These are phyloP conservation scores for Salvelinus sp. DNA, from an alignment of 2,113 vertebrate species.

Conservation along the genomic window DNA sequence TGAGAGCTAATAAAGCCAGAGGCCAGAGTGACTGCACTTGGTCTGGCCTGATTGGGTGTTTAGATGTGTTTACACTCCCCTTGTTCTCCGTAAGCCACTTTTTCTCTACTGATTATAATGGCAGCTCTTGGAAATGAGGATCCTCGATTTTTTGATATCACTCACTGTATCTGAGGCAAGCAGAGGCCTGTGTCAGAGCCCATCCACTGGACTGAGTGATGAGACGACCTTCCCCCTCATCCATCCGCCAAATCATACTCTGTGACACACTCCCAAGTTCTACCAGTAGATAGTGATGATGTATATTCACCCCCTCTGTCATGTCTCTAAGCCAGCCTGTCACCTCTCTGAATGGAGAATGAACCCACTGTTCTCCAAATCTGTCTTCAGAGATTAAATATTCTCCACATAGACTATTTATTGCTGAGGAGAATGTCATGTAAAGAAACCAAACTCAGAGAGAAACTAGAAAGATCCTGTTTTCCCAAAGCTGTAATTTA, in stretches of 20 bases:
- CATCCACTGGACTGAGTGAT: constrained; percentile 49
- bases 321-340: constrained; percentile 44
- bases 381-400: constrained; percentile 46
- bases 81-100: constrained; percentile 1
- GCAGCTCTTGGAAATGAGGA: constrained; percentile 18
- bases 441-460: not conserved
- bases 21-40: constrained; percentile 5
- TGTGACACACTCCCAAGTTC: constrained; percentile 37
- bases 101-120: constrained; percentile 18
- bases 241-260: constrained; percentile 20
- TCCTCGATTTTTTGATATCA: constrained; percentile 23
- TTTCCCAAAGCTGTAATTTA: constrained; percentile 51
- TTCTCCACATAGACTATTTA: constrained; percentile 28
- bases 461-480: constrained; percentile 33
- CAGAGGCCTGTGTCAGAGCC: constrained; percentile 31
- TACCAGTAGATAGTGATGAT: constrained; percentile 41
- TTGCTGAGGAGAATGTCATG: constrained; percentile 39
- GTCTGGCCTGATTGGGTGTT: not conserved
- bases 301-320: constrained; percentile 37
- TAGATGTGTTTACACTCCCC: constrained; percentile 26
- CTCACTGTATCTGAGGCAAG: constrained; percentile 30
- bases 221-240: constrained; percentile 10
- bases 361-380: constrained; percentile 28
- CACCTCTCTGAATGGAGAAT: constrained; percentile 40
- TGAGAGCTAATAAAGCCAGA: not conserved